Evolutionary conservation across 2,888 invertebrate genomes (phyloP), one percentile per base, ranked within the genome.

Genomic region (Drosophila pseudotalamancana): DNA sequence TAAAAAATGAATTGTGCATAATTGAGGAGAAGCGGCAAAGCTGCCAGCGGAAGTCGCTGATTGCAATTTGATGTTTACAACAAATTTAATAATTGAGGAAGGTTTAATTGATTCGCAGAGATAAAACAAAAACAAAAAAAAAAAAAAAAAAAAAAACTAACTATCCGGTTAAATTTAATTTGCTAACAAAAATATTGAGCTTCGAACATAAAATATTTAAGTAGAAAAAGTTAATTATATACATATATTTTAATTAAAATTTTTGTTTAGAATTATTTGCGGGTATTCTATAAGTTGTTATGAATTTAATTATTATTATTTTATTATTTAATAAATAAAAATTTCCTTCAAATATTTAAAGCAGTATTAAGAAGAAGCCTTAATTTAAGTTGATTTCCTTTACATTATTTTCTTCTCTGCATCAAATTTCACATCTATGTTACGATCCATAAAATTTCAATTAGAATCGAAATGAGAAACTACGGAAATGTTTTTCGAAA

Each of bases 31-130:
- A 18, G 54, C 40, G 46, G 18, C 32, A 12, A 18, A 27, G 27
- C 27, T 40, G 29, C 3, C 2, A 65, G 39, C 70, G 56, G 67
- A 72, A 59, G 72, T 40, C 32, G 54, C 40, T 72, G 55, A 71
- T 71, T 66, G 71, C 71, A 71, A 66, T 71, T 72, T 67, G 67
- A 71, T 71, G 66, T 14, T 45, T 14, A 45, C 57, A 65, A 40
- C 57, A 54, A 67, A 62, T 53, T 46, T 34, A 68, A 59, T 72
- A 72, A 72, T 72, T 71, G 63, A 54, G 57, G 46, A 63, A 23
- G 56, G 37, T 54, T 69, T 80, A 80, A 78, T 75, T 78, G 77
- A 72, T 72, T 74, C 35, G 21, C 29, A 25, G 18, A 34, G 48
- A 19, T 40, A n/a, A 43, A 9, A 25, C n/a, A n/a, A n/a, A n/a